Base-by-base conservation (phyloP, 2,888 invertebrate species). In the Andrena dorsata region DNA sequence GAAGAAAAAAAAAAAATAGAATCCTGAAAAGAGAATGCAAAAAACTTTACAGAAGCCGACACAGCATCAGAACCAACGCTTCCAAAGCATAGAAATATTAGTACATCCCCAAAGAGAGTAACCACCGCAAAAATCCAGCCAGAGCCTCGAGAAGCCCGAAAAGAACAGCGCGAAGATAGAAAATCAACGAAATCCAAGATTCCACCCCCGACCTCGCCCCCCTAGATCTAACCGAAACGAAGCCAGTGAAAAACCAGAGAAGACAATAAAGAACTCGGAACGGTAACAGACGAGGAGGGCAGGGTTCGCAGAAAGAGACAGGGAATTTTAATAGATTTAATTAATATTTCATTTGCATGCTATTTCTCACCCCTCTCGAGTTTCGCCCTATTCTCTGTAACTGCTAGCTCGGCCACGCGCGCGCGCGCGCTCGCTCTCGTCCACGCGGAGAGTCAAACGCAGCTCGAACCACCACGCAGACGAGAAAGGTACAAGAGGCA, bases 331-430 rank as follows among this genome's bases (percentile, higher is more conserved):
- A 88, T 89, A 90, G 90, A 90, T 91, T 91, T 92, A 92, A 92
- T 92, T 92, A 92, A 92, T 92, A 92, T 92, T 92, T 91, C 92
- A 91, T 92, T 92, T 91, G 90, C 90, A 92, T 90, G 89, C 90
- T 91, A 91, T 92, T 91, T 87, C 90, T 86, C 89, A 81, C 79
- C 87, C 85, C 74, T 71, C 71, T 20, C 73, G 74, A 82, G 76
- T 76, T 72, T 79, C 76, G 74, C 76, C 73, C 79, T 75, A 65
- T 80, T 69, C 75, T 77, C 68, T 56, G 71, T 58, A 80, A 84
- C 80, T 70, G 78, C 63, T 85, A 63, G 84, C 73, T 26, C 69
- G 49, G 64, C 26, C 56, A 32, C 51, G 35, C 20, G n/a, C 53
- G 6, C 53, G 6, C 51, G 6, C 51, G 6, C 51, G 6, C 51